These are phyloP conservation scores for Lordiphosa stackelbergi DNA, from an alignment of 1,140 invertebrate species.

Conservation along the genomic window DNA sequence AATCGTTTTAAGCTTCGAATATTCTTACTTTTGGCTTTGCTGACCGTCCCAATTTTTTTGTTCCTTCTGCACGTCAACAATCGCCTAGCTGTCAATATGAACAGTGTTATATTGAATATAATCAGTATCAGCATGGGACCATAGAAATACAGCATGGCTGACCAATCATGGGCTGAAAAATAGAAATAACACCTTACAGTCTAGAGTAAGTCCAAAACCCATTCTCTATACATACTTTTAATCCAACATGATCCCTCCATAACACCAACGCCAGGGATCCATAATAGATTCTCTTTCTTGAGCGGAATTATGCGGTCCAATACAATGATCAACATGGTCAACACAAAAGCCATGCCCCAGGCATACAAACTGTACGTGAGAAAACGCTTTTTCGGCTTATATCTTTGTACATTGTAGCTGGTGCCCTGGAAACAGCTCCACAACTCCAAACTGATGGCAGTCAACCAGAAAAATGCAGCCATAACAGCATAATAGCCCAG, in stretches of 20 bases:
- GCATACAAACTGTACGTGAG: constrained; percentile 83
- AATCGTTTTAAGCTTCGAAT: too few species aligned
- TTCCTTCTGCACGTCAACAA: too few species aligned
- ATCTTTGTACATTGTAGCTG: constrained; percentile 44
- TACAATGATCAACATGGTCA: constrained; percentile 76
- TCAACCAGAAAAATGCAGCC: constrained; percentile 87
- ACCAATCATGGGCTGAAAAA: constrained; percentile 25
- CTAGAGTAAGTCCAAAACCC: too few species aligned
- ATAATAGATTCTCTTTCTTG: constrained; percentile 5
- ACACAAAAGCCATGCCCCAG: constrained; percentile 81
- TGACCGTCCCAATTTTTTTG: constrained; percentile 5
- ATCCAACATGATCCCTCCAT: constrained; percentile 79
- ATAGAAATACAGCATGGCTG: constrained; percentile 85
- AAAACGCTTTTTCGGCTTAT: constrained; percentile 78
- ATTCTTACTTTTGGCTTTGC: constrained; percentile 38
- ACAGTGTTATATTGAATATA: constrained; percentile 83
- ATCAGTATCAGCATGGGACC: constrained; percentile 84
- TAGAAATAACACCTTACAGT: not conserved
- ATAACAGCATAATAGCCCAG: constrained; percentile 86
- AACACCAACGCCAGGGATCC: constrained; percentile 79
- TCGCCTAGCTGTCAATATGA: constrained; percentile 81
- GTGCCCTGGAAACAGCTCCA: constrained; percentile 83
- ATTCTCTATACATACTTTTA: constrained; percentile 71
- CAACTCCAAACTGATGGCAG: constrained; percentile 86
- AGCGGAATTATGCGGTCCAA: constrained; percentile 53